Evolutionary conservation across 2,888 invertebrate species (phyloP), one percentile per base, ranked within the genome.

Genomic region (Embidobia sp.): DNA sequence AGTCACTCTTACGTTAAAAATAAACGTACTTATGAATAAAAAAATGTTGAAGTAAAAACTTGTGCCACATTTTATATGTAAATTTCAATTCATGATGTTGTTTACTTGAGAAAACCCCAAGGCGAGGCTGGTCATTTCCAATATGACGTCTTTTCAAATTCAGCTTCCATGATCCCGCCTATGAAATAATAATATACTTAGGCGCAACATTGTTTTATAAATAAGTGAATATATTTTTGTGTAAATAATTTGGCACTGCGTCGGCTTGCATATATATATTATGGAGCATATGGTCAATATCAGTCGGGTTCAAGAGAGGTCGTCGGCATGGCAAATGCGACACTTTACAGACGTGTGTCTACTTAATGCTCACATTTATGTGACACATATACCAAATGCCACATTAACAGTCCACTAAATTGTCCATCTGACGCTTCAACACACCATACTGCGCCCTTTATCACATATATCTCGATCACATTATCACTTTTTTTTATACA

Each of bases 231-330:
- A 53, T 37, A 29, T 10, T 19, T 16, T n/a, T n/a, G 10, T 13
- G 10, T 49, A 59, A 37, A 61, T 51, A 53, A 70, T 61, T 57
- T 40, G 57, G 49, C 69, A 70, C 37, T 53, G 46, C 55, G 66
- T 51, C 27, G 73, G 37, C 27, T 37, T 16, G 67, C 53, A 78
- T 64, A 79, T 80, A 79, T 79, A 79, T 80, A 79, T 79, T 78
- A 76, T 70, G 75, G 69, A 80, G 75, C 69, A 49, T 37, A 42
- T 75, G 73, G 80, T 83, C 81, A 79, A 82, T 83, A 81, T 79
- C 78, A 70, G 44, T 22, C 31, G 77, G 63, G 80, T 82, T 82
- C 81, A 79, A 77, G 78, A 66, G 67, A 80, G 78, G 80, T 77
- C 77, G 72, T 55, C 59, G 74, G 53, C 69, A 75, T 61, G 46